Conservation (phyloP, 2,113 vertebrate species). For the Brachypteracias leptosomus region DNA sequence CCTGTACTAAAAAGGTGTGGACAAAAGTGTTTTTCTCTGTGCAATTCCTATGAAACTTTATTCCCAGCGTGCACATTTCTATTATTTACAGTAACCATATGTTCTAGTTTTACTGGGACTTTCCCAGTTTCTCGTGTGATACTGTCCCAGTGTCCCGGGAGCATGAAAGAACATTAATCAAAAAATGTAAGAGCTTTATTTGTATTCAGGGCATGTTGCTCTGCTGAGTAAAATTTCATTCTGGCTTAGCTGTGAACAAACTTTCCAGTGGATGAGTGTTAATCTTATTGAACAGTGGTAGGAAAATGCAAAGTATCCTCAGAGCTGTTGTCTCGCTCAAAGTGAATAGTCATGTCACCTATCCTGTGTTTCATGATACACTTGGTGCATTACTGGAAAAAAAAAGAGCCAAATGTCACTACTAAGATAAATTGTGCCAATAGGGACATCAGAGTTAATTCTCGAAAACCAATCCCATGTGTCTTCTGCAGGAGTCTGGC, state of each 20-base stretch:
- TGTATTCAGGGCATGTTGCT: neutral
- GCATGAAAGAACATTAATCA: neutral
- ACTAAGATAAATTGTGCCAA: neutral
- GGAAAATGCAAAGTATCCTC: neutral
- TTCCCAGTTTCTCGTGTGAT: neutral
- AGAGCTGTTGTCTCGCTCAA: neutral
- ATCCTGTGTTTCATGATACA: neutral
- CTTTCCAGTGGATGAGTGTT: conserved; percentile 13
- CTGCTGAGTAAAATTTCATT: conserved; percentile 11
- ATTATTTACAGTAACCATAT: neutral
- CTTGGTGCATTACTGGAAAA: neutral
- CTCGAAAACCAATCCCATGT: neutral
- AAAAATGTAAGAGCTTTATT: neutral
- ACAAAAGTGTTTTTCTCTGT: neutral
- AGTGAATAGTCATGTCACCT: conserved; percentile 2
- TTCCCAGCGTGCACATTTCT: neutral
- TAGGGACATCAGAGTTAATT: neutral
- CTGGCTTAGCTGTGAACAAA: conserved; percentile 20
- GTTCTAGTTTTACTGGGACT: neutral
- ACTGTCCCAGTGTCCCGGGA: neutral
- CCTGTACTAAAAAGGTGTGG: neutral
- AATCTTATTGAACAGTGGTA: conserved; percentile 5
- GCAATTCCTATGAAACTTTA: neutral
- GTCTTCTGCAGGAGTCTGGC: neutral
- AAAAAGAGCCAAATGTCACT: neutral